A percentile compares a stretch with the other conserved stretches of the same genome.
These are phyloP conservation scores for Octodon degus DNA, from an alignment of 2,113 vertebrate genomes.

Conservation along the genomic window DNA sequence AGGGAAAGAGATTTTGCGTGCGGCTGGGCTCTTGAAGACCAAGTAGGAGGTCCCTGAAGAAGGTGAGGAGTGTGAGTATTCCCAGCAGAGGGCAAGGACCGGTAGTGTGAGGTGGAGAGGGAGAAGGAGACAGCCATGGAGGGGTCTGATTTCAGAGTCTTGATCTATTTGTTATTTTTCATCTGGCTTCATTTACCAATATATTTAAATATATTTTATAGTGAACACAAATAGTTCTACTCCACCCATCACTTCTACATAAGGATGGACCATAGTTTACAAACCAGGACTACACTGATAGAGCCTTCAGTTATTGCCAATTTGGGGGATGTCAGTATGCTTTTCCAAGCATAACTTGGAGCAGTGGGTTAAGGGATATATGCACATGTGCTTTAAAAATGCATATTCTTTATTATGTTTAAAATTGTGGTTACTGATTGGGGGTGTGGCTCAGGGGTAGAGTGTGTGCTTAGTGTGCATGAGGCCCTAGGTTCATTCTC, in stretches of 20 bases:
- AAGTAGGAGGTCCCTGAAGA: neutral
- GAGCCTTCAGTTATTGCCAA: neutral
- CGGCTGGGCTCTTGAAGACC: neutral
- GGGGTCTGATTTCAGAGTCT: neutral
- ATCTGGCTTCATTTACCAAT: neutral
- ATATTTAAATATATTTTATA: neutral
- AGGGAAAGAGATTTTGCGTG: fast-evolving
- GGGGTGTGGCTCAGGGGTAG: neutral
- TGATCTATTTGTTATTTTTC: neutral
- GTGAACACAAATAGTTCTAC: neutral
- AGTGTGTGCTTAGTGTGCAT: neutral
- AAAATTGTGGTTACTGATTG: neutral
- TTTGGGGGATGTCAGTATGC: neutral
- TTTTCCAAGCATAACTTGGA: neutral
- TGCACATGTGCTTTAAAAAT: neutral
- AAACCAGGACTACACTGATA: neutral
- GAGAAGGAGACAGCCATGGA: fast-evolving
- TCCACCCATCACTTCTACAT: neutral
- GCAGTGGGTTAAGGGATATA: neutral
- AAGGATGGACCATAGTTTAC: neutral
- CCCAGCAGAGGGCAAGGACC: neutral
- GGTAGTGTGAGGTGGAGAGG: neutral
- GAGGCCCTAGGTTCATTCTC: neutral
- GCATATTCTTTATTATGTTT: neutral
- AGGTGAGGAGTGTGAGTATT: fast-evolving